These are phyloP conservation scores for Torymus auratus DNA, from an alignment of 2,888 invertebrate species.

Conservation along the genomic window DNA sequence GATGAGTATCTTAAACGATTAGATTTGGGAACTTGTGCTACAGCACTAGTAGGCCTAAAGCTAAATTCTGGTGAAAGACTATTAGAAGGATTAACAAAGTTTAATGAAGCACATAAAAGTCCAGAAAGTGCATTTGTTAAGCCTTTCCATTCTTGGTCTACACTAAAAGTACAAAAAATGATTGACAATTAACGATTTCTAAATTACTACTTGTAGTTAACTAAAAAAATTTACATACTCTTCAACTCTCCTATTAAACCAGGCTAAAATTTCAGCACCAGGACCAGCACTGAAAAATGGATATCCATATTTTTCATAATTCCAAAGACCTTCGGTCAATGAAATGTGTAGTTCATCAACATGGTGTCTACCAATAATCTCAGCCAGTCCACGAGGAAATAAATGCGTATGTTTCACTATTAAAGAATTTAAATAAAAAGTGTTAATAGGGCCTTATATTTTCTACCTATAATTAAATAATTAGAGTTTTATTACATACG, in stretches of 20 bases:
- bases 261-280: slow-evolving; percentile 95
- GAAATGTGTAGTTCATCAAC: slow-evolving; percentile 94
- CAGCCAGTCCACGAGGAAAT: slow-evolving; percentile 92
- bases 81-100: slow-evolving; percentile 92
- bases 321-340: slow-evolving; percentile 96
- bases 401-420: slow-evolving; percentile 89
- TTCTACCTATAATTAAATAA: not conserved
- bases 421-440: not conserved
- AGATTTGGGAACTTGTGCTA: slow-evolving; percentile 74
- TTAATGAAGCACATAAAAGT: slow-evolving; percentile 95
- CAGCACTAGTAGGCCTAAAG: slow-evolving; percentile 86
- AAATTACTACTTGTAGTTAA: slow-evolving; percentile 7
- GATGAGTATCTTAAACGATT: slow-evolving; percentile 88
- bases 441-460: not conserved
- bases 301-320: slow-evolving; percentile 95
- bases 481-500: slow-evolving; percentile 43
- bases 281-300: slow-evolving; percentile 93
- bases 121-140: slow-evolving; percentile 95
- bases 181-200: not conserved
- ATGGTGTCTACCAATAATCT: slow-evolving; percentile 89
- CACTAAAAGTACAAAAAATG: slow-evolving; percentile 75
- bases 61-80: slow-evolving; percentile 90
- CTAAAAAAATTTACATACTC: slow-evolving; percentile 63
- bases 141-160: slow-evolving; percentile 92
- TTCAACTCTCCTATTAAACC: slow-evolving; percentile 83